Conservation (phyloP, 1,140 invertebrate species). For the Drosophila ohnishii region DNA sequence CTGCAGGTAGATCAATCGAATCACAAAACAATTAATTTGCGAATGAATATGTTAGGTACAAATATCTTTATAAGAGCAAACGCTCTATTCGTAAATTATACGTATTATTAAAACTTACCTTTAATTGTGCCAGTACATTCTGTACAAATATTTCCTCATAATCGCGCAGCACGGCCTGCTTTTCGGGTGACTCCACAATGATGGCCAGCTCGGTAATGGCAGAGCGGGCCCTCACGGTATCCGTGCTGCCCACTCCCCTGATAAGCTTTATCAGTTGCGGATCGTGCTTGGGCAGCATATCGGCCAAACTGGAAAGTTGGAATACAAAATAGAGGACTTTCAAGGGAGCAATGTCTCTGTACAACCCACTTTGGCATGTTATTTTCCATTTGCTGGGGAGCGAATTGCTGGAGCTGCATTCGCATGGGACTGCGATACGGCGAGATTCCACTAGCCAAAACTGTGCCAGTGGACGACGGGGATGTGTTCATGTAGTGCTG, state of each 20-base stretch:
- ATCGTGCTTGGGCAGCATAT: conserved; percentile 79
- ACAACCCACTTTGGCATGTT: conserved; percentile 63
- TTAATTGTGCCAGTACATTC: conserved; percentile 80
- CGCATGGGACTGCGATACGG: conserved; percentile 73
- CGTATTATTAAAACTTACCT: conserved; percentile 39
- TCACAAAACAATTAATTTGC: neutral
- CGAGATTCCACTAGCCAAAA: conserved; percentile 44
- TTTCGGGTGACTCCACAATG: conserved; percentile 80
- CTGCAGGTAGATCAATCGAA: conserved; percentile 70
- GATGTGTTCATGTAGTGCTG: conserved; percentile 61
- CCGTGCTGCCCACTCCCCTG: conserved; percentile 69
- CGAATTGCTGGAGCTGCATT: conserved; percentile 40
- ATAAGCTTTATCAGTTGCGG: conserved; percentile 80
- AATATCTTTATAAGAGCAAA: neutral
- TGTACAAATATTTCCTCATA: conserved; percentile 83
- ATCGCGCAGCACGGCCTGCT: conserved; percentile 79
- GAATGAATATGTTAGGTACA: neutral
- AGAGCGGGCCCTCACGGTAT: conserved; percentile 75
- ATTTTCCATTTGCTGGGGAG: conserved; percentile 50
- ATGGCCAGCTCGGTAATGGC: conserved; percentile 77
- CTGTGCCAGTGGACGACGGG: conserved; percentile 38
- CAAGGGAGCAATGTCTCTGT: neutral
- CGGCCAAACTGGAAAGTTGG: conserved; percentile 58
- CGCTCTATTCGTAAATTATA: no score
- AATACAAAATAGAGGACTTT: neutral